Conservation (phyloP, 2,797 vertebrate genomes). For the Masticophis lateralis region DNA sequence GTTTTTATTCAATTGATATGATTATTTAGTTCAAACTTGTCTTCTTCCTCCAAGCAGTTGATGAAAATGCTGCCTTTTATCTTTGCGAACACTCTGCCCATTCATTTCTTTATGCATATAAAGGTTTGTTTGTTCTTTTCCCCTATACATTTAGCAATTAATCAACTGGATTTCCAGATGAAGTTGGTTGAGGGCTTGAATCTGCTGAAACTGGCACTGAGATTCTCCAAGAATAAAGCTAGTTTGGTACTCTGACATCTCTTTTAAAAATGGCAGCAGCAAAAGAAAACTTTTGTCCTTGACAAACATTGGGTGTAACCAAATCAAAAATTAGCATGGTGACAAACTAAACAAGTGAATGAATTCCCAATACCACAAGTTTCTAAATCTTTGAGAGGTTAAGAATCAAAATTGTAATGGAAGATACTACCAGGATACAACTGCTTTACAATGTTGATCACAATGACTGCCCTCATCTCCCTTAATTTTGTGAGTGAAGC, state of each 20-base stretch:
- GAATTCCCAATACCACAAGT: background rate
- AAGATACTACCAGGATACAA: background rate
- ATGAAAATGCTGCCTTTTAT: background rate
- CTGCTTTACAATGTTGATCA: background rate
- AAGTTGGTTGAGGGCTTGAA: conserved; percentile 27
- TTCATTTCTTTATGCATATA: conserved; percentile 20
- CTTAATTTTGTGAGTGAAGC: background rate
- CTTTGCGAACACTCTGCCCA: conserved; percentile 29
- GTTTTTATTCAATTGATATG: conserved; percentile 39
- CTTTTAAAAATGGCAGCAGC: conserved; percentile 7
- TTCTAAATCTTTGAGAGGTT: background rate
- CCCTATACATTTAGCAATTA: conserved; percentile 26
- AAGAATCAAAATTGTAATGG: background rate
- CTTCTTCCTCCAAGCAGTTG: conserved; percentile 21
- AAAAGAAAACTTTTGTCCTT: conserved; percentile 29
- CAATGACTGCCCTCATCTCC: background rate
- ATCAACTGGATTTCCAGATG: conserved; percentile 40
- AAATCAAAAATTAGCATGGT: background rate
- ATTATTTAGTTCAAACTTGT: conserved; percentile 20
- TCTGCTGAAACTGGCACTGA: background rate
- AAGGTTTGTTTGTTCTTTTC: background rate
- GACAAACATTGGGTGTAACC: background rate
- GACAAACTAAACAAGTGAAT: background rate
- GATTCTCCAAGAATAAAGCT: conserved; percentile 40
- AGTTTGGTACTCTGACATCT: conserved; percentile 19